Evolutionary conservation across 2,797 vertebrate genomes (phyloP).

Genomic region (Sebastes oblongus): DNA sequence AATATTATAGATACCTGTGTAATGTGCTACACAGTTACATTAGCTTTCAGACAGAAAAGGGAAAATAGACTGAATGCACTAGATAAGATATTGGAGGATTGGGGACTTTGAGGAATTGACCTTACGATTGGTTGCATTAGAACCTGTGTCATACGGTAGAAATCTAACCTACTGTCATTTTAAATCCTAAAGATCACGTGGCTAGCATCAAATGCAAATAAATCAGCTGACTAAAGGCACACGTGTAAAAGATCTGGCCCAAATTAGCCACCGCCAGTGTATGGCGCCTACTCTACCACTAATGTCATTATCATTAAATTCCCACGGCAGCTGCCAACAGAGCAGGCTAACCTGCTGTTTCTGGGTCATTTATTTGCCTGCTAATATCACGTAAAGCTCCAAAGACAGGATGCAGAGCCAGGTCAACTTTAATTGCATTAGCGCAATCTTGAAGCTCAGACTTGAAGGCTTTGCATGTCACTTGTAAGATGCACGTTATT

Average conservation of each 20-base stretch:
- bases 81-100: conserved; percentile 6
- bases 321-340: conserved; percentile 3
- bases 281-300: neutral
- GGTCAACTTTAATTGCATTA: conserved; percentile 69
- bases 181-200: neutral
- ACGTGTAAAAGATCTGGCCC: neutral
- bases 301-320: conserved; percentile 22
- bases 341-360: neutral
- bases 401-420: conserved; percentile 40
- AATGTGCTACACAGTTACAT: neutral
- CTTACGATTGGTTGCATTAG: neutral
- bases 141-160: neutral
- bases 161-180: neutral
- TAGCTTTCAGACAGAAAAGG: neutral
- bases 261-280: neutral
- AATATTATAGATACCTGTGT: neutral
- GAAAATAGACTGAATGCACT: neutral
- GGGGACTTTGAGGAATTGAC: conserved; percentile 14
- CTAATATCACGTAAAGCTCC: conserved; percentile 20
- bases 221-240: neutral
- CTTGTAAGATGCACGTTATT: neutral
- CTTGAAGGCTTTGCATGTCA: neutral
- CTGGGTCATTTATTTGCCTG: conserved; percentile 14
- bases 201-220: neutral
- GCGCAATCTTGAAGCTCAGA: conserved; percentile 31